These are phyloP conservation scores for Megaceryle torquata DNA, from an alignment of 2,113 vertebrate genomes.

Conservation along the genomic window DNA sequence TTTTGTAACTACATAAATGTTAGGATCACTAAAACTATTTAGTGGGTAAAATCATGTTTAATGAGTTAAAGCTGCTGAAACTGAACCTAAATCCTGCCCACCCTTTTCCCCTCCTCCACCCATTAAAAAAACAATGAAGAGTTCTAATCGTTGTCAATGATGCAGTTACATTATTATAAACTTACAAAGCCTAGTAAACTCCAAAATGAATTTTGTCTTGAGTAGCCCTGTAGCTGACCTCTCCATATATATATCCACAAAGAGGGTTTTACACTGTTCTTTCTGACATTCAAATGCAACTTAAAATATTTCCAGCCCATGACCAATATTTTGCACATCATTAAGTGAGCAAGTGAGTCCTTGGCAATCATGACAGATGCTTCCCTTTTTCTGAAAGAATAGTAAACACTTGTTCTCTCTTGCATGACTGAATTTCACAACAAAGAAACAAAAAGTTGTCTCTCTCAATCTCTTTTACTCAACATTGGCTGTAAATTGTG, in stretches of 20 bases:
- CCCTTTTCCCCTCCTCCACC: background rate
- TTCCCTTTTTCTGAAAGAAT: slow-evolving; percentile 32
- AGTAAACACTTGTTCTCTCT: slow-evolving; percentile 34
- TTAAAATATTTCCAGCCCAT: background rate
- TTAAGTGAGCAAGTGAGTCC: background rate
- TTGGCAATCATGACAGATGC: slow-evolving; percentile 19
- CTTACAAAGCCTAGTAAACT: background rate
- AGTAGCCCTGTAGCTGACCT: background rate
- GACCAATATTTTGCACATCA: background rate
- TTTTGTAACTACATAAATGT: background rate
- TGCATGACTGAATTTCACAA: slow-evolving; percentile 22
- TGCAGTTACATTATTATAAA: background rate
- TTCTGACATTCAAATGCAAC: background rate
- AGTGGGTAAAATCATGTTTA: background rate
- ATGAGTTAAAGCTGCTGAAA: background rate
- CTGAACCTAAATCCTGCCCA: background rate
- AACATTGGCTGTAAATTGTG: background rate
- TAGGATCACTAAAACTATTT: background rate
- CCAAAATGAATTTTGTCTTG: background rate
- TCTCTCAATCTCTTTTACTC: background rate
- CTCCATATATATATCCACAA: background rate
- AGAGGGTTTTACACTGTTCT: background rate
- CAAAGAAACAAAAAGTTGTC: background rate
- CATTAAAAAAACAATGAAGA: background rate
- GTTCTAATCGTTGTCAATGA: background rate